Base-by-base conservation (phyloP, 2,113 vertebrate genomes). In the Gyps fulvus region DNA sequence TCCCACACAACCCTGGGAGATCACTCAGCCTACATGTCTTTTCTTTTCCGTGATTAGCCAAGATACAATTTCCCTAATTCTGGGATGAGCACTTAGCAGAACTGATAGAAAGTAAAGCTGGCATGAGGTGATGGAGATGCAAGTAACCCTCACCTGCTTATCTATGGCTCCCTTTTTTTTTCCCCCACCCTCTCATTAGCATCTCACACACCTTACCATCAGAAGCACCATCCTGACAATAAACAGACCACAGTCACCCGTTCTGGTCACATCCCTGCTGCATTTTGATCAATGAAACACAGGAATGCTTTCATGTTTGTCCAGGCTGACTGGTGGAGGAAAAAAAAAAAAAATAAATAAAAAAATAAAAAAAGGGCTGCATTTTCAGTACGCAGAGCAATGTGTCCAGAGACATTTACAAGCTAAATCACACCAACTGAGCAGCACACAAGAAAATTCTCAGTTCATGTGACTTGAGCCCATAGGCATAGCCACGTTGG, bases 261-360 rank as follows among this genome's bases (percentile, higher is more conserved):
- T 2, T 69, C 49, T 3, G n/a, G 58, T 40, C 66, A 23, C 83
- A 57, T 52, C 87, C 58, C 22, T 52, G 87, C 77, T 93, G 89
- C 70, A 57, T 85, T 69, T 31, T 82, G 92, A 87, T 94, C 87
- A 72, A 15, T 29, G 62, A 36, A 80, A 52, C 66, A 21, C 74
- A 70, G 74, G 74, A 95, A 88, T 65, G 74, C 81, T 95, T 93
- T 92, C 93, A 90, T 45, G 78, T 67, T 81, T 70, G 54, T 73
- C 90, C 91, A 81, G 72, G 67, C n/a, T 92, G 83, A 38, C 4
- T 57, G 58, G 23, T 45, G 40, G 47, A 8, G 18, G 4, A 13
- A 23, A 23, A 22, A 3, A 12, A 7, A n/a, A 78, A 36, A 4
- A 29, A 40, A 36, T 36, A 36, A 36, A 36, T 36, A 36, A 36